Base-by-base conservation (phyloP, 2,888 invertebrate species). In the Aphidius colemani region DNA sequence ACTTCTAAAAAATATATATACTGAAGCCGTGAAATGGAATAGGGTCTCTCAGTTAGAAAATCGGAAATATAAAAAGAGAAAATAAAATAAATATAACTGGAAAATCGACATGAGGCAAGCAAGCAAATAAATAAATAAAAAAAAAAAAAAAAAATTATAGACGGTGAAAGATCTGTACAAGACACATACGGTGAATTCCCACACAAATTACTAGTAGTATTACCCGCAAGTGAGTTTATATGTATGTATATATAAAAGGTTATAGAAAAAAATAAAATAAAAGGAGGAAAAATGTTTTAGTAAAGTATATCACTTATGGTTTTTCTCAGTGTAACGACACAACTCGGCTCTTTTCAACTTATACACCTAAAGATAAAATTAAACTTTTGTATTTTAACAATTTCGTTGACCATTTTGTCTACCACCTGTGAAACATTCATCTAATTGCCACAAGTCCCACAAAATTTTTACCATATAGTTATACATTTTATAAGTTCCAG, bases 141-240 rank as follows among this genome's bases (percentile, higher is more conserved):
- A 60, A 59, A 60, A 50, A 46, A 18, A n/a, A 10, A 50, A 43
- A 60, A 64, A 64, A 46, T 18, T 45, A 10, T 30, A 46, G 44
- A 7, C 18, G 30, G 56, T 56, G 56, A 45, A 11, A 45, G 46
- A 30, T 56, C 46, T 56, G 71, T 67, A 69, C 69, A 73, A 72
- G 30, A 30, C 30, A 70, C 76, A 76, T 73, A 73, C 66, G 77
- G 65, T 67, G 18, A 57, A 67, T 71, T 78, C 78, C 72, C 77
- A 78, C 74, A 76, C 75, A 75, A 78, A 78, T 78, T 76, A 78
- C 73, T 67, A 71, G 70, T 67, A 71, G 65, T 65, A 64, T 65
- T 56, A 59, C 62, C 5, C 61, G 44, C 58, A 58, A 46, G 48
- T 45, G 57, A 57, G 62, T 13, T 39, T 51, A 18, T 51, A 30